phyloP scores from a whole-genome alignment of 2,888 invertebrate species.

The Nomada fucata region DNA sequence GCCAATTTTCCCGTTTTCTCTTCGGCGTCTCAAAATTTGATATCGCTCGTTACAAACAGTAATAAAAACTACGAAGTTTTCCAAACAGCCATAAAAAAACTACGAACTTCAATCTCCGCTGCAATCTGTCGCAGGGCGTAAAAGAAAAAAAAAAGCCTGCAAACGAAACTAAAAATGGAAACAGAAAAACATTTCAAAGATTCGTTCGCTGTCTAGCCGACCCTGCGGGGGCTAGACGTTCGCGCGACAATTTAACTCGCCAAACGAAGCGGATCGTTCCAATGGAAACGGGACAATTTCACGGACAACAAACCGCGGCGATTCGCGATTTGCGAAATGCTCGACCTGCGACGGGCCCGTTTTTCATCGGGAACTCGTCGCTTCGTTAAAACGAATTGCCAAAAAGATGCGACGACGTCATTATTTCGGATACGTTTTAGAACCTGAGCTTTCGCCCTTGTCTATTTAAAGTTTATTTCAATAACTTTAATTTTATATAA shows the following conservation, averaged over 20 bases:
- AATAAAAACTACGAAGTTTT: not conserved
- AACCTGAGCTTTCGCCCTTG: too few relatives aligned
- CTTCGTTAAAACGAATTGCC: conserved; percentile 41
- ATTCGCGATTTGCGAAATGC: conserved; percentile 19
- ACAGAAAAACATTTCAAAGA: too few relatives aligned
- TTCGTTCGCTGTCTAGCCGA: not conserved
- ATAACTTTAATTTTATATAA: too few relatives aligned
- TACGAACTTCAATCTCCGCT: not conserved
- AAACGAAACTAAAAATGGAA: not conserved
- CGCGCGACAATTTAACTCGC: conserved; percentile 5
- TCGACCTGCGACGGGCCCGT: not conserved
- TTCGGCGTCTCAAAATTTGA: not conserved
- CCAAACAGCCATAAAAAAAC: not conserved
- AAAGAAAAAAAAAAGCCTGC: not conserved
- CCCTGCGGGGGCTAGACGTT: not conserved
- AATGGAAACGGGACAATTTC: conserved; percentile 8
- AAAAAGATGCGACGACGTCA: not conserved
- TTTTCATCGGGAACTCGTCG: conserved; percentile 14
- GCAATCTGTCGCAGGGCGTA: not conserved
- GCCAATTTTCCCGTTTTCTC: too few relatives aligned
- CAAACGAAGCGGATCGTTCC: not conserved
- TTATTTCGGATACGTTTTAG: not conserved
- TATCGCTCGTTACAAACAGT: not conserved
- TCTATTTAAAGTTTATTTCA: too few relatives aligned
- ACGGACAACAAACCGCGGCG: conserved; percentile 19